Conservation (phyloP, 2,888 invertebrate species). For the Crossocerus cetratus region DNA sequence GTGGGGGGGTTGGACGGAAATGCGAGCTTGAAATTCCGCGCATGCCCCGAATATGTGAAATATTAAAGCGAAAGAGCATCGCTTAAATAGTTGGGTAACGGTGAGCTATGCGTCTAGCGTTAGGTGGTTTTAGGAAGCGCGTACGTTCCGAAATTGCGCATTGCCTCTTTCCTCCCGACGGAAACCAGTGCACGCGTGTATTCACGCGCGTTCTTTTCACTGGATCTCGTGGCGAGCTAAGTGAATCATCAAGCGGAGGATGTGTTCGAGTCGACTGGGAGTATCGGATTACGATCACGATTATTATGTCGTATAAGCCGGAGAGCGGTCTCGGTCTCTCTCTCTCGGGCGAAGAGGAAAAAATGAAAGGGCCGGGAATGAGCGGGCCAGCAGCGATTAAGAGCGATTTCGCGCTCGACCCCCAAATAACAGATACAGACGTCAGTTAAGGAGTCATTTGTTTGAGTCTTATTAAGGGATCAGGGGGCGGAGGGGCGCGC, state of each 20-base stretch:
- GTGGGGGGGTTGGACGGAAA: slow-evolving; percentile 21
- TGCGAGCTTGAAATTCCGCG: slow-evolving; percentile 53
- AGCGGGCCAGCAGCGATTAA: slow-evolving; percentile 25
- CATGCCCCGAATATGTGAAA: slow-evolving; percentile 46
- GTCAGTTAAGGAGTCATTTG: slow-evolving; percentile 51
- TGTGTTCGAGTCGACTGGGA: not conserved
- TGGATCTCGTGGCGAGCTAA: not conserved
- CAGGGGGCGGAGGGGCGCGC: slow-evolving; percentile 25
- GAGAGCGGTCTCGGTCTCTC: too few relatives aligned
- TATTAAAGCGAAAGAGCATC: slow-evolving; percentile 38
- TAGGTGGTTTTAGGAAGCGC: not conserved
- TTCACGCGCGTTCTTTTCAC: not conserved
- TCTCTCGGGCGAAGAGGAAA: slow-evolving; percentile 1
- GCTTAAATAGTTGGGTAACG: not conserved
- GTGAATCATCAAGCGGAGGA: not conserved
- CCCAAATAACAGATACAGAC: slow-evolving; percentile 13
- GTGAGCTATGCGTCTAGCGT: not conserved
- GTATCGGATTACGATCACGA: slow-evolving; percentile 7
- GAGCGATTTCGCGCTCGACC: slow-evolving; percentile 15
- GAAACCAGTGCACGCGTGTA: too few relatives aligned
- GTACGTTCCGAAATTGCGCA: too few relatives aligned
- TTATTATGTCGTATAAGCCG: slow-evolving; percentile 16
- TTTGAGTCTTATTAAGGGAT: slow-evolving; percentile 33
- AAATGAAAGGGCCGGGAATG: slow-evolving; percentile 17
- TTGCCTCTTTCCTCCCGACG: too few relatives aligned